Evolutionary conservation across 2,113 vertebrate species (phyloP), one percentile per base, ranked within the genome.

Genomic region (Hydrolagus affinis): DNA sequence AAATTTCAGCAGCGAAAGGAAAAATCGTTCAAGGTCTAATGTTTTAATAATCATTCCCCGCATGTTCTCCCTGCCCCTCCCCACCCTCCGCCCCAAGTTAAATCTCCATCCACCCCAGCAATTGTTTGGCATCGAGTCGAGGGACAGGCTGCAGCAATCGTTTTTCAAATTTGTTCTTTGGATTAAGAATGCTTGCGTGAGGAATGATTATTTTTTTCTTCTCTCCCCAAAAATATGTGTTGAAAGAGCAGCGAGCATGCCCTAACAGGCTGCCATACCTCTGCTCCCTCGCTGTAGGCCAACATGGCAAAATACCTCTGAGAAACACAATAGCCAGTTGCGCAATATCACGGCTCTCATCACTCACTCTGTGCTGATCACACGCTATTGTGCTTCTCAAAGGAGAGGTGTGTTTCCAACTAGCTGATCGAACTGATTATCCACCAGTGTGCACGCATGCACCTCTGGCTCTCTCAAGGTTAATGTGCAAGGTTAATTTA

Each of bases 171-270:
- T 93, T 94, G 90, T 93, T 92, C 60, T 93, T 91, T 89, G 56
- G 2, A 91, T 92, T 91, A 91, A 90, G 91, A 94, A 93, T 89
- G 91, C 89, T 93, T 92, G 91, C 88, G 8, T 92, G 93, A 93
- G 90, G 87, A 94, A 87, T 91, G 85, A 90, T 93, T 93, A 88
- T 93, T 90, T 89, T 90, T 86, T 89, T 88, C 6, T 44, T 44
- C 44, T 44, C 44, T 44, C 44, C 44, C 44, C 44, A 44, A 44
- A 44, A 44, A 44, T 44, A 89, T 90, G 87, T 91, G 90, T 91
- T 94, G 92, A 94, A 94, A 94, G 89, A 90, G 88, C 90, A 75
- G 89, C 23, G 88, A 91, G 89, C 96, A 57, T 94, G 96, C 92
- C 89, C 87, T 86, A 88, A 94, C 96, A 96, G 89, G 95, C 90